Evolutionary conservation across 2,888 invertebrate species (phyloP), one percentile per base, ranked within the genome.

Genomic region (Dynastes grantii): DNA sequence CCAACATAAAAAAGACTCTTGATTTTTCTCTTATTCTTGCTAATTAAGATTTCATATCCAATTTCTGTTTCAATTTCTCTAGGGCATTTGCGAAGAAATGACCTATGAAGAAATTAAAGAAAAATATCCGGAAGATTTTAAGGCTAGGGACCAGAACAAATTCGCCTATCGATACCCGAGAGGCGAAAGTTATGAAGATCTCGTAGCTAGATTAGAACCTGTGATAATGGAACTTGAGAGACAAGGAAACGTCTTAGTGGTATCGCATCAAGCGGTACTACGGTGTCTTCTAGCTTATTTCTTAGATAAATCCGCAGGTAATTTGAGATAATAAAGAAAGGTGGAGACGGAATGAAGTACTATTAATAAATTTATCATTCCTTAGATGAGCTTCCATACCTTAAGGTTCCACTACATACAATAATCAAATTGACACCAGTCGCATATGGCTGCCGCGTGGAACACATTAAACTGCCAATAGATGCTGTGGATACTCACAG

Each of bases 11-110:
- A 32, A 32, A 32, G 4, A 32, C 4, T 32, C 4, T 0, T 32
- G 4, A 32, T 32, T 0, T 32, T 32, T 22, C 22, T 22, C 22
- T 32, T 32, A 2, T 32, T 32, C 32, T 32, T 2, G 32, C 3
- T 32, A 32, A 32, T 32, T 32, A 22, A 22, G 22, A 22, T 22
- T 22, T 22, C 22, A 22, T 22, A 22, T 22, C 22, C 32, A 4
- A 0, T 37, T 37, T 73, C 29, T 61, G 5, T 75, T 40, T 29
- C 49, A 49, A 37, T 76, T 22, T 1, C 11, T 76, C 6, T 16
- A 97, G 97, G 99, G 99, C 76, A 98, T 98, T 84, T 99, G 99
- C 88, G 99, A 99, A 89, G 98, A 98, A 89, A 97, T 99, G 96
- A 98, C 98, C 0, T 99, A 99, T 87, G 96, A 97, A 84, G 98